Base-by-base conservation (phyloP, 2,888 invertebrate genomes). In the Pristionchus mayeri region DNA sequence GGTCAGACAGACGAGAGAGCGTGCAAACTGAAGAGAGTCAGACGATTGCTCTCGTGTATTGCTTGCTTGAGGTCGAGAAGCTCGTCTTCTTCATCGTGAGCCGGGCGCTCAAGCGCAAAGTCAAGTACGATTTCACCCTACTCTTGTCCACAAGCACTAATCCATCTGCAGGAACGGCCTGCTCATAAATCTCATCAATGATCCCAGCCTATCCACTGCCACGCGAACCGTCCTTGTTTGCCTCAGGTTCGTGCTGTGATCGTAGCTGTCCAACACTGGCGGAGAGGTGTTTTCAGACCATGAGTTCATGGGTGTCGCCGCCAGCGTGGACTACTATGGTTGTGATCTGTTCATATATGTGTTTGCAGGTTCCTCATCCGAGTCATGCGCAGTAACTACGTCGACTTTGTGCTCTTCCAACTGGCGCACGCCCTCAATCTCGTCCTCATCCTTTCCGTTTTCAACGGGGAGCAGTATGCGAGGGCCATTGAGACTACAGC, bases 331-430 rank as follows among this genome's bases (percentile, higher is more conserved):
- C n/a, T n/a, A n/a, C n/a, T n/a, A n/a, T n/a, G n/a, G n/a, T n/a
- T n/a, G n/a, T n/a, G n/a, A n/a, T n/a, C n/a, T n/a, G n/a, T n/a
- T n/a, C n/a, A n/a, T n/a, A n/a, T n/a, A n/a, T n/a, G n/a, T n/a
- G n/a, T n/a, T n/a, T n/a, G n/a, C n/a, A n/a, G n/a, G n/a, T 4
- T 50, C 50, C 13, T 50, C 30, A 3, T 16, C 27, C 50, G 76
- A 13, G 30, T 80, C 37, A n/a, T 80, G n/a, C 60, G 71, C 18
- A 44, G 40, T 40, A 71, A 71, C 71, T 71, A 40, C 30, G 40
- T 71, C 1, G 40, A 54, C 24, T 80, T 57, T 16, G 4, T 57
- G 2, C 24, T 80, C 40, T 80, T 80, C 44, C 80, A 80, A 50
- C 18, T 80, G 18, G 30, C n/a, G 18, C 80, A 80, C 24, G 30